Conservation (phyloP, 1,140 invertebrate species). For the Parasteatoda tepidariorum region DNA sequence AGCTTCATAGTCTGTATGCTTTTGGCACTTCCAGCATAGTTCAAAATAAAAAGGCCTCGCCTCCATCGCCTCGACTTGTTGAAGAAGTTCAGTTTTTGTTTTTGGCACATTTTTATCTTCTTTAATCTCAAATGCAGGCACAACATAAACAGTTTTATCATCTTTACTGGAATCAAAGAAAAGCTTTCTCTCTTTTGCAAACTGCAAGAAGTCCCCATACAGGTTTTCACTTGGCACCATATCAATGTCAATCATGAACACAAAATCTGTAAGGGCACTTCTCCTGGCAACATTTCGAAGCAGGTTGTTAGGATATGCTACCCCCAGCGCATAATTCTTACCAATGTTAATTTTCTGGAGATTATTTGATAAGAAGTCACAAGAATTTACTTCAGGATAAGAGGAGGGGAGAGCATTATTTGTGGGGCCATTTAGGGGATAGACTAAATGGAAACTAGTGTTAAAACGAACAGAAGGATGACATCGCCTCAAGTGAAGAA, state of each 20-base stretch:
- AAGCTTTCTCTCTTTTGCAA: constrained; percentile 65
- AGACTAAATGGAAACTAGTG: constrained; percentile 72
- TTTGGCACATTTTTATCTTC: constrained; percentile 65
- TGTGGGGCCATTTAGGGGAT: constrained; percentile 66
- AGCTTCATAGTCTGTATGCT: constrained; percentile 73
- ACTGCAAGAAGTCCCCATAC: constrained; percentile 67
- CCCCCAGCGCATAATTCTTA: constrained; percentile 68
- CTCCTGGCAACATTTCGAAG: constrained; percentile 73
- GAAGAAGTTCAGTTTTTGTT: constrained; percentile 70
- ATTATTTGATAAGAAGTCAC: constrained; percentile 46
- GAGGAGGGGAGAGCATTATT: constrained; percentile 50
- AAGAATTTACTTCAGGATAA: constrained; percentile 45
- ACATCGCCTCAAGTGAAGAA: constrained; percentile 70
- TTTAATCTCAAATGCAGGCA: constrained; percentile 74
- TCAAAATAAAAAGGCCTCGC: constrained; percentile 74
- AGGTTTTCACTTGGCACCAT: constrained; percentile 72
- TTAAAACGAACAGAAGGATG: constrained; percentile 67
- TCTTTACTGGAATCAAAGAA: constrained; percentile 63
- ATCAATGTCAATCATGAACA: constrained; percentile 74
- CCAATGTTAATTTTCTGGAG: constrained; percentile 50
- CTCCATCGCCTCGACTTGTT: constrained; percentile 66
- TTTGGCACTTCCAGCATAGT: constrained; percentile 74
- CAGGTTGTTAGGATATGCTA: constrained; percentile 73
- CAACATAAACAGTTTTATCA: constrained; percentile 72
- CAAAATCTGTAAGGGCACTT: constrained; percentile 70